A percentile compares a stretch with the other conserved stretches of the same genome.
These are phyloP conservation scores for Dolichallabes microphthalmus DNA, from an alignment of 2,113 vertebrate species.

Conservation along the genomic window DNA sequence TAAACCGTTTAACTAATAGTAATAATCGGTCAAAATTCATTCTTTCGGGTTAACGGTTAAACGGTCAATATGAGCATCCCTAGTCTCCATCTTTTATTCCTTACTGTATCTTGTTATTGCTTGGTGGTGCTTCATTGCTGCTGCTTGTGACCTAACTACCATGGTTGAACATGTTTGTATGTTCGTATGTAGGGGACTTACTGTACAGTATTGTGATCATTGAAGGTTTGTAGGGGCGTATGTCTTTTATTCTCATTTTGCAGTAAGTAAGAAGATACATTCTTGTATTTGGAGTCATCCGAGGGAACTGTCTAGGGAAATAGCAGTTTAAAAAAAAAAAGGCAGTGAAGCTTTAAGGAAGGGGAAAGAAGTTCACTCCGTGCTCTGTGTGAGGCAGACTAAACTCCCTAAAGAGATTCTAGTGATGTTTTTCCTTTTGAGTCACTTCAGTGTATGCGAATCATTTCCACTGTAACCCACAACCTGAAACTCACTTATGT, in stretches of 20 bases:
- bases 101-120: neutral
- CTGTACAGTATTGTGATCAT: neutral
- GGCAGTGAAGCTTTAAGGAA: neutral
- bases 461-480: neutral
- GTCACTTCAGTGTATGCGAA: neutral
- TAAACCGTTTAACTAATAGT: too few species aligned
- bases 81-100: neutral
- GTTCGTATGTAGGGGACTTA: too few species aligned
- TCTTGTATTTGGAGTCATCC: neutral
- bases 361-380: neutral
- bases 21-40: too few species aligned
- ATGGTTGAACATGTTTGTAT: too few species aligned
- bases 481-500: neutral
- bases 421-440: constrained; percentile 8
- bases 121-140: too few species aligned
- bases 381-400: neutral
- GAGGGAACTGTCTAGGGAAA: neutral
- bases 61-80: too few species aligned
- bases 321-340: neutral
- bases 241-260: neutral
- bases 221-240: neutral
- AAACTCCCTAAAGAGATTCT: constrained; percentile 8
- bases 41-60: too few species aligned
- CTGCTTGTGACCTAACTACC: too few species aligned
- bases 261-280: neutral